Base-by-base conservation (phyloP, 2,888 invertebrate species). In the Philonicus albiceps region DNA sequence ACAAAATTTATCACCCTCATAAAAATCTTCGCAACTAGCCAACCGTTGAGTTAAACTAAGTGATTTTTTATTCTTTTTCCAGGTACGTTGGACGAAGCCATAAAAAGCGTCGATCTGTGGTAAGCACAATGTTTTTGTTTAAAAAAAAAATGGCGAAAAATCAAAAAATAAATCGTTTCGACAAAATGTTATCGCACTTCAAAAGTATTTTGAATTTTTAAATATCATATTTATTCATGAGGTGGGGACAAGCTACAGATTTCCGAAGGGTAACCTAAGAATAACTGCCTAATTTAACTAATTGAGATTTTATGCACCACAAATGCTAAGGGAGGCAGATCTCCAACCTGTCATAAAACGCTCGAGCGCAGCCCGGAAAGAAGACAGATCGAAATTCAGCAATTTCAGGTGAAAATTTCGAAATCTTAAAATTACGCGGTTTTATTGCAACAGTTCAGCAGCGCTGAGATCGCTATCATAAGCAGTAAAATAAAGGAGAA, bases 241-340 rank as follows among this genome's bases (percentile, higher is more conserved):
- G 74, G 16, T 11, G 8, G 37, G 34, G 73, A 27, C 73, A 30
- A 27, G 73, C 27, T 27, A 8, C 13, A 31, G 27, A 16, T 73
- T 30, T 34, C 11, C 19, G 37, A 22, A 7, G 34, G n/a, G 74
- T 27, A 53, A 16, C 27, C 27, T 8, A 40, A 1, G 40, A 40
- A 11, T 40, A 64, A 64, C 7, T 73, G 30, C 2, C 8, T 43
- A 16, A 40, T 85, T 85, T 73, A 49, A 85, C 49, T 85, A 85
- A 85, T 85, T 74, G 74, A 49, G 43, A 85, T 85, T 85, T 74
- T 85, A 85, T 85, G 64, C 85, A 19, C 7, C 64, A 27, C 16
- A 37, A 43, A 34, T 22, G 37, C 64, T 64, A 34, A 64, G 22
- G 30, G 53, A 30, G 27, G 53, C 22, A 37, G n/a, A 43, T n/a